Percentiles rank a stretch among this genome's conserved stretches.
These are phyloP conservation scores for Uloborus diversus DNA, from an alignment of 1,140 invertebrate genomes.

Conservation along the genomic window DNA sequence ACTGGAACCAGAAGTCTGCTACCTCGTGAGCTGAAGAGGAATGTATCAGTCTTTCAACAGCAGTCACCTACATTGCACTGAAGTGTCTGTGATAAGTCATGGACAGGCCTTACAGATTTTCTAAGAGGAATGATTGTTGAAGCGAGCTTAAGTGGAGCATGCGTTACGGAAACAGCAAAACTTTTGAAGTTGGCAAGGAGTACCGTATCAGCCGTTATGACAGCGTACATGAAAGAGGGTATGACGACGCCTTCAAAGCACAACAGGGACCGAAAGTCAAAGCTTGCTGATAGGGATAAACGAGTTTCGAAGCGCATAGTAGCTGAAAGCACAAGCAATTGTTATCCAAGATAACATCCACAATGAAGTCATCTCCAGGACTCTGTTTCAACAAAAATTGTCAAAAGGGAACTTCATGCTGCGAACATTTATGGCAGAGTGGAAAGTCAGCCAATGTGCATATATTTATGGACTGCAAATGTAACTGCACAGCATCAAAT, in stretches of 20 bases:
- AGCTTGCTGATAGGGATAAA: neutral
- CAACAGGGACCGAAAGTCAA: constrained; percentile 14
- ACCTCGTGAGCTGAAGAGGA: neutral
- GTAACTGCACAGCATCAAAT: neutral
- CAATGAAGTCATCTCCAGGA: constrained; percentile 1
- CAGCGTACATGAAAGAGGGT: constrained; percentile 1
- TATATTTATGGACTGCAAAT: neutral
- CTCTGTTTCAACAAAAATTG: neutral
- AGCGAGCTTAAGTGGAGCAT: constrained; percentile 13
- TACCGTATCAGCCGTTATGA: constrained; percentile 24
- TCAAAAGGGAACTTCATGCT: neutral
- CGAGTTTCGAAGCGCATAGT: neutral
- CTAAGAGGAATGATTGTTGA: neutral
- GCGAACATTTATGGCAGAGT: neutral
- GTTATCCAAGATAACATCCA: neutral
- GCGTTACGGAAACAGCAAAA: constrained; percentile 19
- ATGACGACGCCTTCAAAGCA: constrained; percentile 17
- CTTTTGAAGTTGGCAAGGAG: constrained; percentile 20
- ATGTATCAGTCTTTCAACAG: neutral
- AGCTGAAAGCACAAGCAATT: neutral
- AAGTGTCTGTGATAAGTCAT: neutral
- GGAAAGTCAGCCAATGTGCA: neutral
- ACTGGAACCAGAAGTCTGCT: neutral
- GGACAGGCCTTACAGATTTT: neutral
- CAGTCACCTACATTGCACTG: neutral